Evolutionary conservation across 2,797 vertebrate species (phyloP).

Genomic region (Coregonus suidteri): DNA sequence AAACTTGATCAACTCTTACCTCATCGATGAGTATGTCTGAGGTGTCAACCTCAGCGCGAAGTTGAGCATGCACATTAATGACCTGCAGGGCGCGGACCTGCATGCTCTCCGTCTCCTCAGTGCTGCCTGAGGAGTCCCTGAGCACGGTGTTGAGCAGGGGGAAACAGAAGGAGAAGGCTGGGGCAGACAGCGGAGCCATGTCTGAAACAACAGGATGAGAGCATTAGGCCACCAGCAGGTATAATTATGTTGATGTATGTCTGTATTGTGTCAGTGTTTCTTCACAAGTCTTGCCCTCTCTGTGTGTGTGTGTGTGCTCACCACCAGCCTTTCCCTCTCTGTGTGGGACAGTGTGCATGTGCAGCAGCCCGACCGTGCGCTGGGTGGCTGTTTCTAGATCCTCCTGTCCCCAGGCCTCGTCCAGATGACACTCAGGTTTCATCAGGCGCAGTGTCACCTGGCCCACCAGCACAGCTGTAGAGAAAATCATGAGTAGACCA

Average conservation of each 20-base stretch:
- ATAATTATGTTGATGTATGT: background rate
- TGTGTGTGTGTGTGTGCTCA: slow-evolving; percentile 72
- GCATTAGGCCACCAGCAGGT: background rate
- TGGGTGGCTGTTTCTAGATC: slow-evolving; percentile 83
- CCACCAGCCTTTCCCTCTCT: slow-evolving; percentile 77
- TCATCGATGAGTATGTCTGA: slow-evolving; percentile 81
- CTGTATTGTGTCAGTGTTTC: background rate
- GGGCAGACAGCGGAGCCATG: slow-evolving; percentile 67
- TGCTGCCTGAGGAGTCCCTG: slow-evolving; percentile 78
- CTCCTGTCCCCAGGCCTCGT: slow-evolving; percentile 90
- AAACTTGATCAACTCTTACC: slow-evolving; percentile 63
- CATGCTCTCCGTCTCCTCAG: slow-evolving; percentile 82
- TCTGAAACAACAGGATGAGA: slow-evolving; percentile 43
- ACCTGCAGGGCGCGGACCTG: slow-evolving; percentile 87
- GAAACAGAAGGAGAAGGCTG: slow-evolving; percentile 88
- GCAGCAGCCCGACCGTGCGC: slow-evolving; percentile 83
- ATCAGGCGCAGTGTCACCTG: slow-evolving; percentile 91
- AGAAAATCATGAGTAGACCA: background rate
- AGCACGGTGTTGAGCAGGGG: slow-evolving; percentile 90
- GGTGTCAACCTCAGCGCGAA: slow-evolving; percentile 73
- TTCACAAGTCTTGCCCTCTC: slow-evolving; percentile 76
- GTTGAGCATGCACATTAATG: slow-evolving; percentile 84
- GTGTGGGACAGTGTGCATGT: slow-evolving; percentile 82
- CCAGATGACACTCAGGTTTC: slow-evolving; percentile 89
- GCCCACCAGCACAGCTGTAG: slow-evolving; percentile 85